Base-by-base conservation (phyloP, 2,797 vertebrate species). In the Hyperoplus lanceolatus region DNA sequence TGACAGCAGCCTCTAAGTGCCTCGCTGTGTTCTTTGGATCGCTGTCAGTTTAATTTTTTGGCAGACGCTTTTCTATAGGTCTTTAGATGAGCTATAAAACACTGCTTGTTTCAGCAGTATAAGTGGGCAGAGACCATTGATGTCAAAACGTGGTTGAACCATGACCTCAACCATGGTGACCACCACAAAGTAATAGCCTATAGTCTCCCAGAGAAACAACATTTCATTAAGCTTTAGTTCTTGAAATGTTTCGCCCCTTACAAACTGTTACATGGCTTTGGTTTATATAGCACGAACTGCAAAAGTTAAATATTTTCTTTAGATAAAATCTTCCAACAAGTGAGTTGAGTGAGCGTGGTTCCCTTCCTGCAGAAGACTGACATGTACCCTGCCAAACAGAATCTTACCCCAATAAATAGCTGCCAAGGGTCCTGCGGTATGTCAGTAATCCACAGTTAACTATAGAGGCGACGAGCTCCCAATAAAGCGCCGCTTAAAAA, bases 391-490 rank as follows among this genome's bases (percentile, higher is more conserved):
- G 87, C 79, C 80, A 89, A 89, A 88, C 81, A 85, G 79, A 87
- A 84, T 92, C 95, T 94, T 95, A 95, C 94, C 95, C 92, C 91
- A 90, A 89, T 90, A 90, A 92, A 91, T 67, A 89, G 92, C 81
- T 90, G 92, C 92, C 89, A 92, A 92, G 88, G 87, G 91, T 93
- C 92, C 88, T 86, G 91, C 90, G 78, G 90, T 89, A 70, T 90
- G 89, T 93, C 92, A 94, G 87, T 96, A 96, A 96, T 96, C 95
- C 95, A 96, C 91, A 94, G 87, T 81, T 29, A 87, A 90, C 89
- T 91, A 91, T 65, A 89, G 83, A 89, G 81, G 88, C 89, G 89
- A 91, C 82, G 84, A 92, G 89, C 88, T 95, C 93, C 29, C 92
- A 90, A 84, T 89, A 91, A 89, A 93, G 85, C 87, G 87, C 85